Evolutionary conservation across 2,888 invertebrate species (phyloP), one percentile per base, ranked within the genome.

Genomic region (Sphecodes monilicornis): DNA sequence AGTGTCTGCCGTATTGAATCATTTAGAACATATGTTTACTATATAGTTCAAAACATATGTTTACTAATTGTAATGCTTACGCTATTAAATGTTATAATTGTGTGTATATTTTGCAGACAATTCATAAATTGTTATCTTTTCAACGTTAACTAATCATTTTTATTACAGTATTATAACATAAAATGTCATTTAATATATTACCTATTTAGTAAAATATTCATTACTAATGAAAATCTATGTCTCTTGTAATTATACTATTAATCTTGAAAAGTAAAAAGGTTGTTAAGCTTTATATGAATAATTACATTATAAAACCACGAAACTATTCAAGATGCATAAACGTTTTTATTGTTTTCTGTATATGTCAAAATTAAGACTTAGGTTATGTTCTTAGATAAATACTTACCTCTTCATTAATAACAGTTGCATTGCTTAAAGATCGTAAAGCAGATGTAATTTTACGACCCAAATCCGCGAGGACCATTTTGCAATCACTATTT

Each of bases 391-490:
- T 91, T 92, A 92, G 78, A 80, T 11, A 41, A 71, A 82, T 84
- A 91, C 94, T 95, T 96, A 98, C 98, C 96, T 99, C 99, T 96
- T 99, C 99, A 96, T 99, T 99, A 92, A 99, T 99, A 89, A 99
- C 98, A 72, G 99, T 99, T 85, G 99, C 99, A 96, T 98, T 98
- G 96, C 99, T 99, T 90, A 99, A 96, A 78, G 99, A 99, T 95
- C 99, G 98, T 95, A 99, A 96, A 88, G 99, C 99, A 95, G 98
- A 98, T 93, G 99, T 99, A 95, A 99, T 99, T 96, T 99, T 99
- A 94, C 99, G 97, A 94, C 99, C 99, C 95, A 99, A 97, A 96
- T 99, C 99, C 93, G 99, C 99, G 97, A 99, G 98, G 95, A 99
- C 99, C 99, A 99, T 99, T 95, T 96, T 97, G 94, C 64, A 26